A percentile compares a stretch with the other conserved stretches of the same genome.
These are phyloP conservation scores for Steinernema khuongi DNA, from an alignment of 1,140 invertebrate species.

Conservation along the genomic window DNA sequence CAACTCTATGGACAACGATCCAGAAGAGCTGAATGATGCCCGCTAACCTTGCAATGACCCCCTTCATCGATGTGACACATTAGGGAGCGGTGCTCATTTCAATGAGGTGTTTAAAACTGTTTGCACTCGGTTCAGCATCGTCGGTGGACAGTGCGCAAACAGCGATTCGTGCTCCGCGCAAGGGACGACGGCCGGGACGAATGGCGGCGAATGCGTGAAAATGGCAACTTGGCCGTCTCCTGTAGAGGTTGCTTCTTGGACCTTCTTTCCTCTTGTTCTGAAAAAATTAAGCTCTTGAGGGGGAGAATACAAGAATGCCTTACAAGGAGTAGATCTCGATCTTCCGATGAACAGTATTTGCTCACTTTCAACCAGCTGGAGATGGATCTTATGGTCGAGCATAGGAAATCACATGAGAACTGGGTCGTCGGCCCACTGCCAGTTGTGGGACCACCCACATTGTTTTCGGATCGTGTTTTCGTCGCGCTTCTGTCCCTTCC, in stretches of 20 bases:
- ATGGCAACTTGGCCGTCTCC: background rate
- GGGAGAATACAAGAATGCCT: too few species aligned
- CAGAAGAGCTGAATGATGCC: background rate
- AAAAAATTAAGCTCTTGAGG: too few species aligned
- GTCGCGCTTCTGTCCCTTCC: background rate
- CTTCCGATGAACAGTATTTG: too few species aligned
- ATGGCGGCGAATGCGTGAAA: background rate
- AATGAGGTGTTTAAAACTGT: background rate
- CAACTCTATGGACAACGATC: background rate
- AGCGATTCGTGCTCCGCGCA: background rate
- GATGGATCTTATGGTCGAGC: too few species aligned
- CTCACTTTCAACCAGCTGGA: too few species aligned
- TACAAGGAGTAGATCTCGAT: too few species aligned
- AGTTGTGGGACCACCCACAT: too few species aligned
- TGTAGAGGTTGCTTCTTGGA: too few species aligned
- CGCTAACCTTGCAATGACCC: background rate
- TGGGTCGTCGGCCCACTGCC: too few species aligned
- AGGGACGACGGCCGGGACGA: background rate
- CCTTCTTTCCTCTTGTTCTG: too few species aligned
- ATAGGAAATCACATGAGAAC: too few species aligned
- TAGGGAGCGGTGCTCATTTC: background rate
- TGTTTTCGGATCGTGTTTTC: too few species aligned
- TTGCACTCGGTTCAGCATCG: background rate
- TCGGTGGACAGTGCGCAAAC: background rate
- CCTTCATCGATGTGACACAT: background rate